phyloP scores from a whole-genome alignment of 2,797 vertebrate genomes.

The Galaxias olidus region DNA sequence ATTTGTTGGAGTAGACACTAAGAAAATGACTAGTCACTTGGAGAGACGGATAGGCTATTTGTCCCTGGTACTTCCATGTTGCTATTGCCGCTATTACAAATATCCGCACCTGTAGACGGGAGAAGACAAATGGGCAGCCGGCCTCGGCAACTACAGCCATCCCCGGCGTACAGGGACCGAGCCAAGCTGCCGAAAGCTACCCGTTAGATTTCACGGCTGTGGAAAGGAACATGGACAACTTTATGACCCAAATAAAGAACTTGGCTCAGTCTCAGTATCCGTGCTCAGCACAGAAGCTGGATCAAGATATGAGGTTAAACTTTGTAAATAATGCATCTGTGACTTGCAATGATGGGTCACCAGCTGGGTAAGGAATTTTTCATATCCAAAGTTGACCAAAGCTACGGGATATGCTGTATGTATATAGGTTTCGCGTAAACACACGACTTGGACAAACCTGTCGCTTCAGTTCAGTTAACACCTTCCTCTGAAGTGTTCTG shows the following conservation, averaged over 20 bases:
- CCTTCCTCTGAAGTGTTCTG: slow-evolving; percentile 2
- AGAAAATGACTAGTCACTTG: slow-evolving; percentile 48
- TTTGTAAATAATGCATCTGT: slow-evolving; percentile 80
- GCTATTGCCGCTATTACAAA: slow-evolving; percentile 77
- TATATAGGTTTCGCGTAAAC: not conserved
- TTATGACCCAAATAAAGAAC: slow-evolving; percentile 88
- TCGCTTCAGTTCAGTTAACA: not conserved
- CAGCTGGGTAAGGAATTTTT: slow-evolving; percentile 79
- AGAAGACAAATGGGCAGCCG: slow-evolving; percentile 66
- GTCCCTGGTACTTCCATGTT: slow-evolving; percentile 54
- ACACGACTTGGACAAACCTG: not conserved
- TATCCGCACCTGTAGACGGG: slow-evolving; percentile 70
- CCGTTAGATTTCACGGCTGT: slow-evolving; percentile 88
- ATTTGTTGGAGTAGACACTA: slow-evolving; percentile 8
- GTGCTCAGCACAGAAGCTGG: slow-evolving; percentile 84
- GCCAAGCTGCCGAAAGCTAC: slow-evolving; percentile 82
- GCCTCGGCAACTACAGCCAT: slow-evolving; percentile 67
- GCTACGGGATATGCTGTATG: no score
- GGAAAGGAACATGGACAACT: slow-evolving; percentile 88
- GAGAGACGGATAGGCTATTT: slow-evolving; percentile 30
- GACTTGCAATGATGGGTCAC: slow-evolving; percentile 87
- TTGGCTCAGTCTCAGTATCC: slow-evolving; percentile 87
- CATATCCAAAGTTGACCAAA: not conserved
- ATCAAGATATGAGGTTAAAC: slow-evolving; percentile 82
- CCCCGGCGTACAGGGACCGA: slow-evolving; percentile 59